These are phyloP conservation scores for Candidula unifasciata DNA, from an alignment of 2,888 invertebrate species.

Conservation along the genomic window DNA sequence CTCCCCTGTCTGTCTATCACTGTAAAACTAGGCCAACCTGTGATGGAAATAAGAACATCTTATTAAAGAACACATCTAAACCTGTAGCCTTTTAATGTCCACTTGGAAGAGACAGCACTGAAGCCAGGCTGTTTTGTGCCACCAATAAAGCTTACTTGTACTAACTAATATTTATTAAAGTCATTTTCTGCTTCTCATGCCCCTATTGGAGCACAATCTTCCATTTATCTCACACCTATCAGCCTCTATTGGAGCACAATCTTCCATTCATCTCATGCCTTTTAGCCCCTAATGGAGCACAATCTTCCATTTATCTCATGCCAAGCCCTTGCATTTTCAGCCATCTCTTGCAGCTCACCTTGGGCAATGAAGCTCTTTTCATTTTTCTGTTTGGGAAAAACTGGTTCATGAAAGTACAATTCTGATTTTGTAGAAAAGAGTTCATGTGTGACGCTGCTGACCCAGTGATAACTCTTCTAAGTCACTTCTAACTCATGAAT, in stretches of 20 bases:
- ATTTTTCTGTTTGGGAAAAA: too few species aligned
- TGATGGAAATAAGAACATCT: neutral
- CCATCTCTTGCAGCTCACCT: too few species aligned
- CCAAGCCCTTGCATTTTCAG: too few species aligned
- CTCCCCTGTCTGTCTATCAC: constrained; percentile 53
- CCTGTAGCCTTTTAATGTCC: neutral
- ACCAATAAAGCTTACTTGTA: neutral
- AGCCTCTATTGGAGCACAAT: too few species aligned
- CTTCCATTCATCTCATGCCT: neutral
- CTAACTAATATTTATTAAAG: neutral
- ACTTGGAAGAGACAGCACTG: neutral
- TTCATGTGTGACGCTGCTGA: too few species aligned
- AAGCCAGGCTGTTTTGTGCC: neutral
- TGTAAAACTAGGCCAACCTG: constrained; percentile 73
- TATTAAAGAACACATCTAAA: neutral
- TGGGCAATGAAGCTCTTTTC: too few species aligned
- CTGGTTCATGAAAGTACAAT: too few species aligned
- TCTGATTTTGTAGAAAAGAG: too few species aligned
- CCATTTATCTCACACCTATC: neutral
- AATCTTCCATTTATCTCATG: neutral
- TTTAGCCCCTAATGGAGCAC: neutral
- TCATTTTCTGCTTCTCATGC: too few species aligned
- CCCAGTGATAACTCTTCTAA: too few species aligned
- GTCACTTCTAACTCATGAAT: too few species aligned
- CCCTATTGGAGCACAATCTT: too few species aligned